phyloP scores from a whole-genome alignment of 2,797 vertebrate genomes.

The Alectoris magna region DNA sequence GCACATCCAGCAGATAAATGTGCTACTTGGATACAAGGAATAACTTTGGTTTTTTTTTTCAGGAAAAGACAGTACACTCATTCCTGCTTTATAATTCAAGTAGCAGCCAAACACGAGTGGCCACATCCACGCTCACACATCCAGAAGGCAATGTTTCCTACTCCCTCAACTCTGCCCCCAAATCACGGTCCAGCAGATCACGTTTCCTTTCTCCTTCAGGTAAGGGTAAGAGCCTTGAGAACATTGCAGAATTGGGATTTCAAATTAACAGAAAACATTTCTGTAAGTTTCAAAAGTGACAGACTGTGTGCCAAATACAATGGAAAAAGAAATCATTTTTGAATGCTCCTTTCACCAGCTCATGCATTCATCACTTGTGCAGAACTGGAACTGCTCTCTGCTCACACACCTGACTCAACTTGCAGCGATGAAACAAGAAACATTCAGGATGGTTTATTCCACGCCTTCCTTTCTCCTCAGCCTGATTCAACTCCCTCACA shows the following conservation, averaged over 20 bases:
- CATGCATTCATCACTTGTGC: rapidly evolving
- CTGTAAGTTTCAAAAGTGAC: not conserved
- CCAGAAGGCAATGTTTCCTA: not conserved
- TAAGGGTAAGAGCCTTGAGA: not conserved
- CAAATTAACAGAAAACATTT: not conserved
- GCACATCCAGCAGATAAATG: not conserved
- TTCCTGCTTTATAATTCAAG: not conserved
- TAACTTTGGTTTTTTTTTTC: not conserved
- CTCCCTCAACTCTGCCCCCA: not conserved
- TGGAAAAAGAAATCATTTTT: not conserved
- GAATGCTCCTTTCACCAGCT: not conserved
- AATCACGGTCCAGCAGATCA: rapidly evolving
- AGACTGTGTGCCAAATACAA: not conserved
- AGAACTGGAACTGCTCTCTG: not conserved
- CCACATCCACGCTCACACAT: rapidly evolving
- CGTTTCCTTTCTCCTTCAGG: not conserved
- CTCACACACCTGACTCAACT: not conserved
- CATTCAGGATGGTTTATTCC: not conserved
- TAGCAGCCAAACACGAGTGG: not conserved
- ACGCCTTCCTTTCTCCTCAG: not conserved
- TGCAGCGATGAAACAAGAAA: not conserved
- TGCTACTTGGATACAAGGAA: rapidly evolving
- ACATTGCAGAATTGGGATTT: not conserved
- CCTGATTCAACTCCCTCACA: not conserved
- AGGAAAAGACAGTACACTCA: rapidly evolving